Base-by-base conservation (phyloP, 2,113 vertebrate species). In the Esox niger region DNA sequence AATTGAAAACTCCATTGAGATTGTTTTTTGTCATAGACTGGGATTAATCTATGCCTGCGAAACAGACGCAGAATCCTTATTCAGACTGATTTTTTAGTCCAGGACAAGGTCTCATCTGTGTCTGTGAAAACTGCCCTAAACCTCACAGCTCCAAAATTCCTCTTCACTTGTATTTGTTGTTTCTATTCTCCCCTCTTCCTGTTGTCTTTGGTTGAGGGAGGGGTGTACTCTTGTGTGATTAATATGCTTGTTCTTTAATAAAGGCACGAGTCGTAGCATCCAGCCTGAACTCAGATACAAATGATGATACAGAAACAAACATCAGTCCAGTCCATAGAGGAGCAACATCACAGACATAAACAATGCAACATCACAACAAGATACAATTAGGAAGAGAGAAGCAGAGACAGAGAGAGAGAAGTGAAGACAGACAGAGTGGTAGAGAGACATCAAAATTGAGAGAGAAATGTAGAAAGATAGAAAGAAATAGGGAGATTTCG, bases 241-340 rank as follows among this genome's bases (percentile, higher is more conserved):
- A 79, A 86, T 79, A 52, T 68, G 23, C 71, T 56, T 66, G 66
- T 62, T 72, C 33, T 67, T 76, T 74, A 78, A 70, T 54, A 30
- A 75, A 47, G 70, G 73, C 60, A 26, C 54, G 7, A 64, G 65
- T 69, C 23, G 21, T 43, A 75, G 30, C 20, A 15, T 32, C 52
- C 43, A 55, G 71, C 66, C 49, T 46, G 67, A 17, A 33, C 2
- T 21, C 6, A 35, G 32, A 60, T 54, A 71, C 59, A 35, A 38
- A 60, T 54, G 71, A 56, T 43, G 68, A 75, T 60, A 63, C 5
- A 35, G 62, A 23, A 0, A 5, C 30, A 68, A 43, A 56, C 27
- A 8, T 83, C 68, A 6, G 75, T 75, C 5, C 47, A 6, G 20
- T 6, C 7, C 20, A 52, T 17, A 52, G 15, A 68, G 49, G 35